Base-by-base conservation (phyloP, 2,797 vertebrate species). In the Spea hammondii region DNA sequence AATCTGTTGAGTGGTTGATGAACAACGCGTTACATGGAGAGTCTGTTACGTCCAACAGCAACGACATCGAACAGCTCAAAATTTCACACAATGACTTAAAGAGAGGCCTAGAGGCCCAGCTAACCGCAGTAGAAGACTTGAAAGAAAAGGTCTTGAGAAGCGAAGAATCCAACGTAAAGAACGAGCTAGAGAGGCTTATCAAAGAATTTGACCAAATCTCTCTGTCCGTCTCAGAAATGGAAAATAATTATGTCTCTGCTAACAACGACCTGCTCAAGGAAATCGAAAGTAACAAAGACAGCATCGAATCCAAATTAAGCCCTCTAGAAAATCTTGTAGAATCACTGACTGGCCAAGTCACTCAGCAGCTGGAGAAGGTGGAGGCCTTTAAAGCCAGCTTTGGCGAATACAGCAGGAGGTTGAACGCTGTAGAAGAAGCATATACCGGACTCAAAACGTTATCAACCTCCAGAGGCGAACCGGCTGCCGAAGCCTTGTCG, bases 11-110 rank as follows among this genome's bases (percentile, higher is more conserved):
- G 50, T 89, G 92, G 4, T 87, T 98, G 85, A 90, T 91, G 72
- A 90, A 90, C 85, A 93, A 95, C 83, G 92, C 98, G 5, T 84
- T 89, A 10, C 76, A 91, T 0, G 92, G 98, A 86, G 92, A 96
- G 78, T 87, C 91, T 0, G 95, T 98, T 82, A 93, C 98, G 11
- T 94, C 97, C 84, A 96, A 94, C 0, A 95, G 96, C 84, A 96
- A 97, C 86, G 88, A 98, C 81, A 93, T 98, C 12, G 89, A 90
- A 47, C 95, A 92, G 0, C 85, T 98, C 84, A 94, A 93, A 32
- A 86, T 92, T 85, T 95, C 97, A 79, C 89, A 98, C 0, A 89
- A 94, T 73, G 86, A 88, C 0, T 90, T 97, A 84, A 93, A 95
- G 88, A 89, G 91, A 32, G 88, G 89, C 2, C 86, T 95, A 0